Percentiles rank a stretch among this genome's conserved stretches.
Evolutionary conservation across 1,140 invertebrate species (phyloP).

Genomic region (Lasioglossum baleicum): DNA sequence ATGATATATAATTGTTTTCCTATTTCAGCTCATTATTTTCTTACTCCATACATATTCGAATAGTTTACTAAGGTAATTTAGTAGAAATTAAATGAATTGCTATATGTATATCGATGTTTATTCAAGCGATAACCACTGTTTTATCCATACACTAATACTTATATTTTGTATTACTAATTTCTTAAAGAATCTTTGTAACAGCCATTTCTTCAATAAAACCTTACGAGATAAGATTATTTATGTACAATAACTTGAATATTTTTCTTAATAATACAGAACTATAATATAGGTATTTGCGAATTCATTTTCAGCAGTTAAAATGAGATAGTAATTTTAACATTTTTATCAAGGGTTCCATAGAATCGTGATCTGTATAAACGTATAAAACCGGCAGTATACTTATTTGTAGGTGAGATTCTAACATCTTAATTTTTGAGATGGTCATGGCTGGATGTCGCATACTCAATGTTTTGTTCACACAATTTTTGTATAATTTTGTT

Average conservation of each 20-base stretch:
- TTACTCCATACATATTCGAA: background rate
- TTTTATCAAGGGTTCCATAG: too few relatives aligned
- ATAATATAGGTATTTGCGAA: too few relatives aligned
- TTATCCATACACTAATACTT: background rate
- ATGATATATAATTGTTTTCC: background rate
- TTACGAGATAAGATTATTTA: background rate
- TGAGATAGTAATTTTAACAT: too few relatives aligned
- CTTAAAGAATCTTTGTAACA: background rate
- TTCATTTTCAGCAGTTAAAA: too few relatives aligned
- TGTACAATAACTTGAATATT: background rate
- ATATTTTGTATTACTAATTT: background rate
- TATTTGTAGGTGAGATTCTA: too few relatives aligned
- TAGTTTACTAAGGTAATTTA: background rate
- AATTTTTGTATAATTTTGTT: background rate
- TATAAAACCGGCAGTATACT: too few relatives aligned
- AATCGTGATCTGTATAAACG: too few relatives aligned
- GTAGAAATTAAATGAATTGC: background rate
- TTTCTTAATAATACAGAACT: background rate
- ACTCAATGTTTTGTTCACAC: background rate
- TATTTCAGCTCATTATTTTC: slow-evolving; percentile 1
- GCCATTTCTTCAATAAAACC: background rate
- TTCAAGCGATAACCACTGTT: background rate
- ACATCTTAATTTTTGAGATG: background rate
- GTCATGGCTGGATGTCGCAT: background rate
- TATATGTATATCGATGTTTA: slow-evolving; percentile 1